Evolutionary conservation across 2,888 invertebrate species (phyloP).

Genomic region (Patella caerulea): DNA sequence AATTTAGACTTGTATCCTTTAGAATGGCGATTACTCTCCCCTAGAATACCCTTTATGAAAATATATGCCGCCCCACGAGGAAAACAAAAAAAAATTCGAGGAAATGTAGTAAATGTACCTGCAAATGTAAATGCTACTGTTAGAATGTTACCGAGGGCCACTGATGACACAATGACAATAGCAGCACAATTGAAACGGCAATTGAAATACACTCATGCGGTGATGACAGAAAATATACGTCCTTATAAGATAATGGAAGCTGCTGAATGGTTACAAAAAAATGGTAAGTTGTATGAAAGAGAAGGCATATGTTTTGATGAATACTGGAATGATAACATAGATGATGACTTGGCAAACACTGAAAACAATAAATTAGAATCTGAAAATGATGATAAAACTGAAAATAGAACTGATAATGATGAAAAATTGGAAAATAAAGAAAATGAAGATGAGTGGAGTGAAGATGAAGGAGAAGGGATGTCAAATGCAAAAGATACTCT

Average conservation of each 20-base stretch:
- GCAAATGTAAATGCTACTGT: slow-evolving; percentile 11
- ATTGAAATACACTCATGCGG: background rate
- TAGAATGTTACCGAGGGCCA: background rate
- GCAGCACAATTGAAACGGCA: slow-evolving; percentile 16
- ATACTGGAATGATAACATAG: too few species aligned
- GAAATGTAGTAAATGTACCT: slow-evolving; percentile 11
- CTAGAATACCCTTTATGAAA: background rate
- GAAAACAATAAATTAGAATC: too few species aligned
- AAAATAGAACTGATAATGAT: background rate
- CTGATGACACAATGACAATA: slow-evolving; percentile 15
- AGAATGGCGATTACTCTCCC: background rate
- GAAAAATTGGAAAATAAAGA: background rate
- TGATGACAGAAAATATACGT: background rate
- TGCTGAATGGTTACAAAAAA: slow-evolving; percentile 3
- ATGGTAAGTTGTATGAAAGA: background rate
- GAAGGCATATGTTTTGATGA: background rate
- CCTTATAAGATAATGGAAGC: slow-evolving; percentile 21
- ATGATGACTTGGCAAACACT: too few species aligned
- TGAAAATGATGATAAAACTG: too few species aligned
- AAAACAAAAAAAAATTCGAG: background rate
- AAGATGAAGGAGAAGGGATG: background rate
- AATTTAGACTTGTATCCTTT: background rate
- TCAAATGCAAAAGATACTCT: background rate
- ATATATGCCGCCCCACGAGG: background rate
- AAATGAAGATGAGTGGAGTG: background rate